phyloP scores from a whole-genome alignment of 1,140 invertebrate genomes.

The Nixonia krombeini region DNA sequence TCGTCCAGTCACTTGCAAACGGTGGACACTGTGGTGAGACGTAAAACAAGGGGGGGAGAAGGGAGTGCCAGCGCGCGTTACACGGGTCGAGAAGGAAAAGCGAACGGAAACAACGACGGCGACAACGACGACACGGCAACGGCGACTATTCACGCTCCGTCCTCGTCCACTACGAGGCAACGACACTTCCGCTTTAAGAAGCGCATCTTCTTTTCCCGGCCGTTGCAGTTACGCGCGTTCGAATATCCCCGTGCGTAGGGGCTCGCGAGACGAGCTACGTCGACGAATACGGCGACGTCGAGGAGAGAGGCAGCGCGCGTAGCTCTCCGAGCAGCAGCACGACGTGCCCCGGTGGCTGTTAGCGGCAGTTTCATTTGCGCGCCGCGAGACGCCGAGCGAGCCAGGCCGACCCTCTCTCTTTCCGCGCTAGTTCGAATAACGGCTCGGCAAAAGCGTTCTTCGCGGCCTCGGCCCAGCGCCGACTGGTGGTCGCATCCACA shows the following conservation, averaged over 20 bases:
- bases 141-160: slow-evolving; percentile 34
- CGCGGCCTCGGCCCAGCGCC: slow-evolving; percentile 61
- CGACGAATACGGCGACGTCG: too few species aligned
- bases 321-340: slow-evolving; percentile 19
- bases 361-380: slow-evolving; percentile 56
- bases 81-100: not conserved
- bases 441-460: slow-evolving; percentile 45
- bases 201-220: slow-evolving; percentile 54
- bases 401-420: slow-evolving; percentile 10
- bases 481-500: slow-evolving; percentile 58
- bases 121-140: too few species aligned
- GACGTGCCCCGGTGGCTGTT: slow-evolving; percentile 20
- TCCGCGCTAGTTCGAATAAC: slow-evolving; percentile 21
- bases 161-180: slow-evolving; percentile 55
- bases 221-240: slow-evolving; percentile 9
- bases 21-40: too few species aligned
- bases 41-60: not conserved
- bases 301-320: slow-evolving; percentile 21
- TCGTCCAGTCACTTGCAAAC: slow-evolving; percentile 10
- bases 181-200: slow-evolving; percentile 66
- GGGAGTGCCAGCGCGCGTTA: too few species aligned
- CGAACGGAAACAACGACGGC: not conserved
- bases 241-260: slow-evolving; percentile 20
- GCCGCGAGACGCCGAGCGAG: slow-evolving; percentile 40
- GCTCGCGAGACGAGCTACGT: slow-evolving; percentile 12